Evolutionary conservation across 2,113 vertebrate genomes (phyloP).

Genomic region (Raphicerus campestris): DNA sequence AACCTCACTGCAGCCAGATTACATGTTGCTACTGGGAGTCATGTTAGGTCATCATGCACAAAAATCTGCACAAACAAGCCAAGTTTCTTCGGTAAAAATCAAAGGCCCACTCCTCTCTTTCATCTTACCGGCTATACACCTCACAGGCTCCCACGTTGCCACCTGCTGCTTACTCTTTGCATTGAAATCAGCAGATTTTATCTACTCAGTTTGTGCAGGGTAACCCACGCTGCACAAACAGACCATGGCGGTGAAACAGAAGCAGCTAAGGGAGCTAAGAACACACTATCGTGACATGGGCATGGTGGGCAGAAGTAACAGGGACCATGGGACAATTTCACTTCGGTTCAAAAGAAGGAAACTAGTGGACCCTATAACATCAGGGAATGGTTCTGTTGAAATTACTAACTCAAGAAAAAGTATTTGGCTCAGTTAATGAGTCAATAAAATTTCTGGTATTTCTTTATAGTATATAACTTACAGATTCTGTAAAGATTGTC

Average conservation of each 20-base stretch:
- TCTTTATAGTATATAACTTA: neutral
- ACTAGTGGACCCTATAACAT: neutral
- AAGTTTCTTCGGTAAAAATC: conserved; percentile 60
- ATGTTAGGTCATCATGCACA: conserved; percentile 56
- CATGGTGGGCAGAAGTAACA: neutral
- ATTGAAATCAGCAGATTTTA: conserved; percentile 38
- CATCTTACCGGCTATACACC: conserved; percentile 35
- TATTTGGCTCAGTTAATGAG: neutral
- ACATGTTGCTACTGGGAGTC: conserved; percentile 48
- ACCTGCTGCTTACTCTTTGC: conserved; percentile 38
- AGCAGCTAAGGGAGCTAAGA: neutral
- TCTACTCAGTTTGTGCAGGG: neutral
- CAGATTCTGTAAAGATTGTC: neutral
- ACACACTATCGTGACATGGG: neutral
- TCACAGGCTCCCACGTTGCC: neutral
- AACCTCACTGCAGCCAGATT: conserved; percentile 43
- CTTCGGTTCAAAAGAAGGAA: neutral
- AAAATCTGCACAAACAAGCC: conserved; percentile 62
- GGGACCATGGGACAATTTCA: neutral
- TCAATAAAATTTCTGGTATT: neutral
- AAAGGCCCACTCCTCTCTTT: conserved; percentile 69
- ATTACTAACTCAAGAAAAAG: neutral
- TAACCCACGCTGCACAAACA: conserved; percentile 41
- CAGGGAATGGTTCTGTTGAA: neutral
- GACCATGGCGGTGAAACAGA: neutral